phyloP scores from a whole-genome alignment of 2,888 invertebrate species.

The Lepidochrysops patricia region DNA sequence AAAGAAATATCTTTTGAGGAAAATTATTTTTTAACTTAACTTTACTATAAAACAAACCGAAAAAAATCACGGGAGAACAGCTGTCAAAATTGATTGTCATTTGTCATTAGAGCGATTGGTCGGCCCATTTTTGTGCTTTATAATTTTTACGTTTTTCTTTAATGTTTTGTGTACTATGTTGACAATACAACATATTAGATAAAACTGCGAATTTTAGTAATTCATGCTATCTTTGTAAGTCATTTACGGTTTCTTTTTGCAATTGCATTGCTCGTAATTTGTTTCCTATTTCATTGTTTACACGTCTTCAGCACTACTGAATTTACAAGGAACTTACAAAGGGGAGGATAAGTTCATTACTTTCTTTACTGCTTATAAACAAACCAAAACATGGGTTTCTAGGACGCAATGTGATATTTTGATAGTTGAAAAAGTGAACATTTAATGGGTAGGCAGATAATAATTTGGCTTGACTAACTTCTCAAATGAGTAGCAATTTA shows the following conservation, averaged over 20 bases:
- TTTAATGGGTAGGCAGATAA: not conserved
- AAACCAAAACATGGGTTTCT: not conserved
- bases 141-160: slow-evolving; percentile 45
- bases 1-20: too few species aligned
- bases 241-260: slow-evolving; percentile 18
- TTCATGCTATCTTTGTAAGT: slow-evolving; percentile 47
- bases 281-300: slow-evolving; percentile 52
- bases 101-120: slow-evolving; percentile 46
- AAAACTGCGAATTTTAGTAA: slow-evolving; percentile 39
- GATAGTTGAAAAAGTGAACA: not conserved
- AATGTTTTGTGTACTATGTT: slow-evolving; percentile 59
- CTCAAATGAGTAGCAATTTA: not conserved
- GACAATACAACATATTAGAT: slow-evolving; percentile 43
- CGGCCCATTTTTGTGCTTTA: slow-evolving; percentile 38
- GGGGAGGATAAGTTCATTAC: slow-evolving; percentile 48
- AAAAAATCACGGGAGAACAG: not conserved
- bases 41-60: too few species aligned
- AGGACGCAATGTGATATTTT: not conserved
- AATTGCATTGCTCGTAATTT: slow-evolving; percentile 16
- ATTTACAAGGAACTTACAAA: slow-evolving; percentile 68
- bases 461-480: not conserved
- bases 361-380: not conserved
- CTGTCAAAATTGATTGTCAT: slow-evolving; percentile 21
- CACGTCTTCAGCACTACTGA: slow-evolving; percentile 56
- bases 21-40: too few species aligned